These are phyloP conservation scores for Todiramphus saurophagus DNA, from an alignment of 2,113 vertebrate genomes.

Conservation along the genomic window DNA sequence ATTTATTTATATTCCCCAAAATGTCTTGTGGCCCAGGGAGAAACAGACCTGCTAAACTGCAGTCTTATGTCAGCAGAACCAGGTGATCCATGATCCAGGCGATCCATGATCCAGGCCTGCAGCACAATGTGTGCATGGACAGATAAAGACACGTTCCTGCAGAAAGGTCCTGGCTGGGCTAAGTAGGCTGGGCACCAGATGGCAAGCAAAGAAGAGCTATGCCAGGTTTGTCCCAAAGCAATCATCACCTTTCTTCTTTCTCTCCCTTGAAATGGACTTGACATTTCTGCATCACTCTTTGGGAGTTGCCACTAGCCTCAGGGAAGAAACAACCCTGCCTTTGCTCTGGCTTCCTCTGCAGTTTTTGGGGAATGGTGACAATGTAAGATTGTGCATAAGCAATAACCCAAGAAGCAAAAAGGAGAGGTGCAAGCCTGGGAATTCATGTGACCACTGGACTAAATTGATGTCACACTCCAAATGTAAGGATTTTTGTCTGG, in stretches of 20 bases:
- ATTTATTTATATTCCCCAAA: background rate
- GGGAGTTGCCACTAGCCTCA: background rate
- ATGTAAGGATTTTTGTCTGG: background rate
- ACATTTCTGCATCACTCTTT: background rate
- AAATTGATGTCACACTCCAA: slow-evolving; percentile 7
- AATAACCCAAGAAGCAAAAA: background rate
- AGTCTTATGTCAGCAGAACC: background rate
- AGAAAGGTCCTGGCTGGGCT: background rate
- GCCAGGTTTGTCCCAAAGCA: background rate
- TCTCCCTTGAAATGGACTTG: background rate
- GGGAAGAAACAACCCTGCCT: background rate
- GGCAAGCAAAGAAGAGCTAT: background rate
- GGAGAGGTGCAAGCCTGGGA: background rate
- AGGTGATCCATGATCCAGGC: background rate
- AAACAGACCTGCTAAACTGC: background rate
- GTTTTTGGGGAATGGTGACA: background rate
- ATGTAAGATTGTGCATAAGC: background rate
- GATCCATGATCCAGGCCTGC: background rate
- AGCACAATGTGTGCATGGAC: background rate
- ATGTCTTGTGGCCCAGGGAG: background rate
- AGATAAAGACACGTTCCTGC: background rate
- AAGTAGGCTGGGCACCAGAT: background rate
- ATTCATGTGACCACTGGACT: background rate
- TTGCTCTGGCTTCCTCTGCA: background rate
- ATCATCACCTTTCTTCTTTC: background rate